Evolutionary conservation across 2,797 vertebrate species (phyloP).

Genomic region (Phalloptychus januarius): DNA sequence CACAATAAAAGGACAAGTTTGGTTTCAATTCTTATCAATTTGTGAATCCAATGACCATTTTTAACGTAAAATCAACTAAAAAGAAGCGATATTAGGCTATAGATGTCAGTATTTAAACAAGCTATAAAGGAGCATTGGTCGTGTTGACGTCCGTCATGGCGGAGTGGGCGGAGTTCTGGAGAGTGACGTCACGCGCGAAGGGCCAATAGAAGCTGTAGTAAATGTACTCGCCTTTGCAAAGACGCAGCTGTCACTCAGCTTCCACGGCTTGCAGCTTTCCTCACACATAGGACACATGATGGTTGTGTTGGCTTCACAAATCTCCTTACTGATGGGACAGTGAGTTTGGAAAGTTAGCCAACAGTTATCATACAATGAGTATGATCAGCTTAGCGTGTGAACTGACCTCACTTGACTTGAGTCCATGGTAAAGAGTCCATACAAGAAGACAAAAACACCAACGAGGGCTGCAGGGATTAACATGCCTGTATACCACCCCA

Average conservation of each 20-base stretch:
- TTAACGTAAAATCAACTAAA: too few species aligned
- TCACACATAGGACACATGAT: slow-evolving; percentile 98
- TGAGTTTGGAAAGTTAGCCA: slow-evolving; percentile 3
- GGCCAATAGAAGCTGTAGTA: slow-evolving; percentile 2
- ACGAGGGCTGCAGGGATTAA: slow-evolving; percentile 96
- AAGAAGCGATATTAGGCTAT: too few species aligned
- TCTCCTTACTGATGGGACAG: slow-evolving; percentile 87
- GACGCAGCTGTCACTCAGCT: slow-evolving; percentile 94
- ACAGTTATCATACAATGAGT: not conserved
- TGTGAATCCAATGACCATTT: too few species aligned
- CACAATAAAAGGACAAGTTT: too few species aligned
- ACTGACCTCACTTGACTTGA: slow-evolving; percentile 97
- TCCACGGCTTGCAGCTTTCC: slow-evolving; percentile 90
- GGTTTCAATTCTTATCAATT: too few species aligned
- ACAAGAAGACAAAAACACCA: slow-evolving; percentile 97
- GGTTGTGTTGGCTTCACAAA: slow-evolving; percentile 93
- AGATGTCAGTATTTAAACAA: too few species aligned
- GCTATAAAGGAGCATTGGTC: too few species aligned
- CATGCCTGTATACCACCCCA: slow-evolving; percentile 99
- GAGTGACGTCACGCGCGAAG: too few species aligned
- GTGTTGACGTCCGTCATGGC: too few species aligned
- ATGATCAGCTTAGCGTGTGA: not conserved
- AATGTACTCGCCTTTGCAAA: slow-evolving; percentile 91
- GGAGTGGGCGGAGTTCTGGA: too few species aligned
- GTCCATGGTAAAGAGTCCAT: slow-evolving; percentile 97